Evolutionary conservation across 1,140 invertebrate genomes (phyloP), one percentile per base, ranked within the genome.

Genomic region (Sogatella furcifera): DNA sequence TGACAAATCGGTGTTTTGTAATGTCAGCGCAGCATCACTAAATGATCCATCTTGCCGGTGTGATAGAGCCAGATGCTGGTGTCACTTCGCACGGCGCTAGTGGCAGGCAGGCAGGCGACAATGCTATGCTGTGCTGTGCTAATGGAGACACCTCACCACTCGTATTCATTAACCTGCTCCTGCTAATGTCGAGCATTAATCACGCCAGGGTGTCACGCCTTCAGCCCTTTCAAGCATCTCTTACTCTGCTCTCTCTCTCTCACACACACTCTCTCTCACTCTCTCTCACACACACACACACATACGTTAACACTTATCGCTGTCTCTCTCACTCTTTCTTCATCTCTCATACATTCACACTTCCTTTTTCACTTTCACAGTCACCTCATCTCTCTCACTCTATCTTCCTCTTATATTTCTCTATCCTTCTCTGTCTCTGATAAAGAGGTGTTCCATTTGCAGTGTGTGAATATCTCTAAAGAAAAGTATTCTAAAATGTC

Each of bases 121-220:
- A 49, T 49, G 46, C 46, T 17, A 38, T 10, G n/a, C n/a, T n/a
- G n/a, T n/a, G n/a, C n/a, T n/a, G n/a, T 38, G 9, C 46, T 49
- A 49, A 49, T 49, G 46, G 46, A 49, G 46, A 49, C 46, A 49
- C 46, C 46, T 49, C 46, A 14, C 46, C 46, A 17, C 46, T 6
- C 21, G 46, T 49, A 49, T 49, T 49, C 46, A 49, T 49, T 49
- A 49, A 49, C 46, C 15, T 49, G 46, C 46, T 49, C 46, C 15
- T 49, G 21, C 46, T 49, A 49, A 49, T 49, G 46, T 49, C 46
- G 21, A 49, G 46, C 46, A 49, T 49, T 49, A 49, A 49, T 49
- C 46, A 49, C 46, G 46, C 46, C 46, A 49, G 46, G 46, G 46
- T 49, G 46, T 49, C 46, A 49, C 21, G 46, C 15, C 15, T 49